phyloP scores from a whole-genome alignment of 2,113 vertebrate species.

The Lanius collurio region DNA sequence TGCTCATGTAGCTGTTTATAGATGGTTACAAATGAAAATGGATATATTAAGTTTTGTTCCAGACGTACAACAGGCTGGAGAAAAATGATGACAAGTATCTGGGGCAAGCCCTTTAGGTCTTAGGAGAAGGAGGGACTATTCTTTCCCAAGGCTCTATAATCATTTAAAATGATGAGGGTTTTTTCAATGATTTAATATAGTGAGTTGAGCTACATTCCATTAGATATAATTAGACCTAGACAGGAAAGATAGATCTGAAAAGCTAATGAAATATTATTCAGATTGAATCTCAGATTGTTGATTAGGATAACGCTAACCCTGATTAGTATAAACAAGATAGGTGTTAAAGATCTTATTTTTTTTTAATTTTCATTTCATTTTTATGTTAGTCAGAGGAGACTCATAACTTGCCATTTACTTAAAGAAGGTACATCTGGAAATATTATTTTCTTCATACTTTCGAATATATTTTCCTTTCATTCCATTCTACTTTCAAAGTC shows the following conservation, averaged over 20 bases:
- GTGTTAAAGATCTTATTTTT: constrained; percentile 71
- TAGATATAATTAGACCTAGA: constrained; percentile 86
- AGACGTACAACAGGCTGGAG: constrained; percentile 22
- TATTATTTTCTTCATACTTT: constrained; percentile 35
- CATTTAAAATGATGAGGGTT: constrained; percentile 69
- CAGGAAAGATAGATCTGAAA: constrained; percentile 84
- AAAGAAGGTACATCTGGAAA: constrained; percentile 29
- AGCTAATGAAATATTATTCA: constrained; percentile 87
- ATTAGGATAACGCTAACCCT: constrained; percentile 84
- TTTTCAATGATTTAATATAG: constrained; percentile 81
- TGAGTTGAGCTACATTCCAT: constrained; percentile 86
- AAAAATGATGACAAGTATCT: constrained; percentile 28
- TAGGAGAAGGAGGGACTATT: constrained; percentile 19
- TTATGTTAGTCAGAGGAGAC: constrained; percentile 53
- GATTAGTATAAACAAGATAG: constrained; percentile 85
- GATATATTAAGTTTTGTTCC: constrained; percentile 41
- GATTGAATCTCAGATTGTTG: constrained; percentile 83
- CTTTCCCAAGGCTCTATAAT: constrained; percentile 63
- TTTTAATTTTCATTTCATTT: constrained; percentile 71
- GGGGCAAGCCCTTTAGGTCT: constrained; percentile 38
- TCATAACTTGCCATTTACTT: constrained; percentile 27
- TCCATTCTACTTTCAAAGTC: neutral
- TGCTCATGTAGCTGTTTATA: constrained; percentile 38
- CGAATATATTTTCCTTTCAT: neutral
- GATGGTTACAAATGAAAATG: constrained; percentile 58